phyloP scores from a whole-genome alignment of 2,888 invertebrate genomes.

The Corythucha ciliata region DNA sequence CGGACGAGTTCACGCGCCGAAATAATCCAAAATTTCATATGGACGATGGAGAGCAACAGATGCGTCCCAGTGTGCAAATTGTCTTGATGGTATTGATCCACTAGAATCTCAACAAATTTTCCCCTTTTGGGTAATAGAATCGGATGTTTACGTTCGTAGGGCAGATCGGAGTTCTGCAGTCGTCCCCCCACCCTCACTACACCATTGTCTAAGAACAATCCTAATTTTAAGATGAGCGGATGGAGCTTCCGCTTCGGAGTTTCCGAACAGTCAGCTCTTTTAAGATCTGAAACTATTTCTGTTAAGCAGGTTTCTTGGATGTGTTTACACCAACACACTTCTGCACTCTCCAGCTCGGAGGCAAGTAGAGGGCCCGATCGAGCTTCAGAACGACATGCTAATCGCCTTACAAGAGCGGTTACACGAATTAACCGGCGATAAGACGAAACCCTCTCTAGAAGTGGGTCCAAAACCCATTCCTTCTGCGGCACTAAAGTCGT shows the following conservation, averaged over 20 bases:
- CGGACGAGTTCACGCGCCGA: slow-evolving; percentile 2
- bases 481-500: neutral
- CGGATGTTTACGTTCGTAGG: slow-evolving; percentile 19
- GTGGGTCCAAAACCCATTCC: neutral
- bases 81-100: slow-evolving; percentile 5
- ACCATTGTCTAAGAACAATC: neutral
- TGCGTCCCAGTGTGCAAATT: slow-evolving; percentile 8
- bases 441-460: neutral
- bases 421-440: neutral
- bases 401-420: neutral
- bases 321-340: neutral
- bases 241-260: too few relatives aligned
- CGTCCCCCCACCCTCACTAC: neutral
- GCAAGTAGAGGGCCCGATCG: neutral
- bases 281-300: neutral
- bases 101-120: neutral
- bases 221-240: too few relatives aligned
- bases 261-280: too few relatives aligned
- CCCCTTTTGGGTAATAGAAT: slow-evolving; percentile 2
- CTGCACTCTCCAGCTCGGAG: slow-evolving; percentile 3
- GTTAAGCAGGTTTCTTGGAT: neutral
- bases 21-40: slow-evolving; percentile 8
- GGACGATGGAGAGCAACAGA: slow-evolving; percentile 1
- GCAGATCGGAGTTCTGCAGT: slow-evolving; percentile 5
- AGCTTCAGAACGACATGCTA: neutral